These are phyloP conservation scores for Novumbra hubbsi DNA, from an alignment of 2,797 vertebrate species.

Conservation along the genomic window DNA sequence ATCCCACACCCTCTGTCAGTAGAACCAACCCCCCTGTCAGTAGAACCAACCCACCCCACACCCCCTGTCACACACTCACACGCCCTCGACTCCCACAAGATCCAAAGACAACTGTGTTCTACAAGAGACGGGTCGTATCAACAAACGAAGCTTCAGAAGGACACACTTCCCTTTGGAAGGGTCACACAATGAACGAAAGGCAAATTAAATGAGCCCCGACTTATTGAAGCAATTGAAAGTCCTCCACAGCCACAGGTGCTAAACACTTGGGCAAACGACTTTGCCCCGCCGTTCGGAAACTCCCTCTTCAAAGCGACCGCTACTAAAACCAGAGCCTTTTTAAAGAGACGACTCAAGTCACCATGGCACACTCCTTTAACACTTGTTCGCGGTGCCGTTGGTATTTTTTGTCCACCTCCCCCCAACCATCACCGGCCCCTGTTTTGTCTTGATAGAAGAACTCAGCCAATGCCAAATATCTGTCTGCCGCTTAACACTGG, in stretches of 20 bases:
- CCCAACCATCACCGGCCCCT: neutral
- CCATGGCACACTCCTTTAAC: slow-evolving; percentile 8
- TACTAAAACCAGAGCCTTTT: neutral
- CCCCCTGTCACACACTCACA: neutral
- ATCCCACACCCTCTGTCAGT: no score
- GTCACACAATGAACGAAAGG: neutral
- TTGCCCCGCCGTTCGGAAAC: neutral
- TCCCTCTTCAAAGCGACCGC: slow-evolving; percentile 15
- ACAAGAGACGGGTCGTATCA: neutral
- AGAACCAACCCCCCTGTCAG: no score
- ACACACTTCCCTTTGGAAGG: neutral
- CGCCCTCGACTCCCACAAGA: neutral
- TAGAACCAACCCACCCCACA: no score
- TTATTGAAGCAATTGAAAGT: neutral
- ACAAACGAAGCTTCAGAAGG: neutral
- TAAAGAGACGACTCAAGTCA: slow-evolving; percentile 5
- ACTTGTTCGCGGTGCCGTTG: slow-evolving; percentile 8
- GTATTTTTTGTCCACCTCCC: slow-evolving; percentile 47
- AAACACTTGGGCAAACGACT: neutral
- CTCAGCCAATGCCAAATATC: slow-evolving; percentile 28
- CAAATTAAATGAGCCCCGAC: neutral
- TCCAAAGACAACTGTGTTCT: neutral
- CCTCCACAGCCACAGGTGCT: neutral
- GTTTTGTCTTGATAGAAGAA: slow-evolving; percentile 35
- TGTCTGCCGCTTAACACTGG: slow-evolving; percentile 31